A percentile compares a stretch with the other conserved stretches of the same genome.
Evolutionary conservation across 2,797 vertebrate genomes (phyloP).

Genomic region (Ambastaia sidthimunki): DNA sequence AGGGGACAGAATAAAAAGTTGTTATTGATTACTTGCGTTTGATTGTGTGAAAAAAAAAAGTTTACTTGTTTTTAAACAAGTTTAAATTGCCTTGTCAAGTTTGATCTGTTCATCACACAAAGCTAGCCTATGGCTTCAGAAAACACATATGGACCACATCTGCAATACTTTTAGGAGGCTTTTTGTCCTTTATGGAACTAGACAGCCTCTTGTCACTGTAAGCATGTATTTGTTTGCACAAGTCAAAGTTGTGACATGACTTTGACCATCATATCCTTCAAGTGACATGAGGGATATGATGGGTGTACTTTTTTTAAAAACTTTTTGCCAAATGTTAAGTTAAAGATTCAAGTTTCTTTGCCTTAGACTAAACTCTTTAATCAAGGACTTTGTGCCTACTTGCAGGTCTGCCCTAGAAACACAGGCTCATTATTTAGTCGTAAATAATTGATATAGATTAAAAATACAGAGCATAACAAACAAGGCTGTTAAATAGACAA

Average conservation of each 20-base stretch:
- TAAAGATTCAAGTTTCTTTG: background rate
- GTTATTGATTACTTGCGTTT: background rate
- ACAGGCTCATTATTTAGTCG: slow-evolving; percentile 32
- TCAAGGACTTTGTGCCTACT: slow-evolving; percentile 25
- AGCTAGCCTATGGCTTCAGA: no score
- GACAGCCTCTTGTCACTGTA: background rate
- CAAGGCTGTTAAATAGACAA: slow-evolving; percentile 52
- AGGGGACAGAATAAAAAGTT: background rate
- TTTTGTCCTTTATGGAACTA: background rate
- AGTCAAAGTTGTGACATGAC: background rate
- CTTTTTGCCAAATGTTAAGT: background rate
- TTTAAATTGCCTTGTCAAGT: no score
- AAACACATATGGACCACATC: no score
- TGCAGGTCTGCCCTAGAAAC: slow-evolving; percentile 17
- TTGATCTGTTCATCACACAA: no score
- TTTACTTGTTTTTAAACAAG: no score
- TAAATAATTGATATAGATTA: slow-evolving; percentile 49
- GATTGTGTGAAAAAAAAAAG: no score
- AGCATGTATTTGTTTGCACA: background rate
- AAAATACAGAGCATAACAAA: slow-evolving; percentile 33
- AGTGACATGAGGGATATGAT: no score
- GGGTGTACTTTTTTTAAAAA: background rate
- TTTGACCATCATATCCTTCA: no score
- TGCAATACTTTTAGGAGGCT: background rate
- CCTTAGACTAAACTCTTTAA: slow-evolving; percentile 3